These are phyloP conservation scores for Pecten maximus DNA, from an alignment of 2,888 invertebrate genomes.

Conservation along the genomic window DNA sequence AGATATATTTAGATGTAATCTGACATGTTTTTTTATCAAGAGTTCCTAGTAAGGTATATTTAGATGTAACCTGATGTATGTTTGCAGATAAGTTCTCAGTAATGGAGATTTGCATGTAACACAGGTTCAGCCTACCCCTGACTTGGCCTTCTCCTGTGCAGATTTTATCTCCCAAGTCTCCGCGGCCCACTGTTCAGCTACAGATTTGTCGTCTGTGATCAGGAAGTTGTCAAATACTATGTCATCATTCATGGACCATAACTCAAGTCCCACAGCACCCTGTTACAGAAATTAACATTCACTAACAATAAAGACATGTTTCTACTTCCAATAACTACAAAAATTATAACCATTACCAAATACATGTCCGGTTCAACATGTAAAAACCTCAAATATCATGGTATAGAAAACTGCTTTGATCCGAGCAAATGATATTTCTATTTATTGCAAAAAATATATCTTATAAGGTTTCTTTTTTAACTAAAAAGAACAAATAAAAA, in stretches of 20 bases:
- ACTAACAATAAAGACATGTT: background rate
- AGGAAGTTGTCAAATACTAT: constrained; percentile 98
- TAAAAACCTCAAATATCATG: background rate
- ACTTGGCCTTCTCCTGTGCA: constrained; percentile 81
- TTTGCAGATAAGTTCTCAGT: too few relatives aligned
- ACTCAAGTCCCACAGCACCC: constrained; percentile 96
- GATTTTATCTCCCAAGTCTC: constrained; percentile 93
- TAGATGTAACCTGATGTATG: too few relatives aligned
- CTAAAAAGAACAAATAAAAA: background rate
- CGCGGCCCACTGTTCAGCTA: constrained; percentile 91
- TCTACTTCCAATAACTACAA: background rate
- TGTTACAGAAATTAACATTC: constrained; percentile 80
- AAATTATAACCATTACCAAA: background rate
- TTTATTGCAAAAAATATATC: too few relatives aligned
- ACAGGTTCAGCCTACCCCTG: constrained; percentile 61
- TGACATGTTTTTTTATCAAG: too few relatives aligned
- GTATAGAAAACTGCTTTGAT: background rate
- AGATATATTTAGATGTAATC: too few relatives aligned
- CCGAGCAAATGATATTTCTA: too few relatives aligned
- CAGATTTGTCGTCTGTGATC: constrained; percentile 90
- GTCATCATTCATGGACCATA: constrained; percentile 98
- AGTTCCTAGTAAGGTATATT: too few relatives aligned
- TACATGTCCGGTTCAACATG: background rate
- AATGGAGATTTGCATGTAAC: background rate
- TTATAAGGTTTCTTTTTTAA: background rate